Evolutionary conservation across 2,113 vertebrate genomes (phyloP), one percentile per base, ranked within the genome.

Genomic region (Phalacrocorax carbo): DNA sequence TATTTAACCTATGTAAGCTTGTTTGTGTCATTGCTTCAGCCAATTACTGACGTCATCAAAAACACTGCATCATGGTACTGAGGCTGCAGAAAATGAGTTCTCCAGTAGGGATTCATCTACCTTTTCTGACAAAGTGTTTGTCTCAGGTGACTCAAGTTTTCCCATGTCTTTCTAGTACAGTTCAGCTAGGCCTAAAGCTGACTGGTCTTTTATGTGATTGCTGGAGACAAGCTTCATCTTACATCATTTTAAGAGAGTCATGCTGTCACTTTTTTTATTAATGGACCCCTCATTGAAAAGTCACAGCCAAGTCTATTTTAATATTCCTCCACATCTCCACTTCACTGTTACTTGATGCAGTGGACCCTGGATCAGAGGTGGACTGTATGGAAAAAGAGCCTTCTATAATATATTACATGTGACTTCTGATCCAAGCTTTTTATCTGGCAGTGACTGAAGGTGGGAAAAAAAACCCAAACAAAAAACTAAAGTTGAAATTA

Each of bases 41-140:
- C 48, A 68, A 19, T 82, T 82, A 80, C 49, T 84, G 84, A 83
- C 93, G 58, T 94, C 75, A 82, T 68, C 88, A 61, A 29, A 93
- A 78, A 2, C 79, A 65, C 94, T 90, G 95, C 90, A 42, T 94
- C 25, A 4, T 62, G 64, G 44, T 78, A 68, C 80, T 80, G 93
- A 95, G 78, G 61, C 83, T 93, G 90, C 94, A 88, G 92, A 82
- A 84, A 81, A 25, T 21, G 66, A 80, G 36, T 70, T 90, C 80
- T 95, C 90, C 86, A 55, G 48, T 5, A 92, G 79, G 90, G 75
- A 90, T 46, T 96, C 93, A 27, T 49, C 79, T 49, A 13, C 86
- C 64, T 88, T 78, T 73, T 32, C 42, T 92, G 72, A 76, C 86
- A 93, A 60, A 94, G 79, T 15, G 13, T 76, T 83, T 68, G 60